These are phyloP conservation scores for Brachylomia viminalis DNA, from an alignment of 2,888 invertebrate genomes.

Conservation along the genomic window DNA sequence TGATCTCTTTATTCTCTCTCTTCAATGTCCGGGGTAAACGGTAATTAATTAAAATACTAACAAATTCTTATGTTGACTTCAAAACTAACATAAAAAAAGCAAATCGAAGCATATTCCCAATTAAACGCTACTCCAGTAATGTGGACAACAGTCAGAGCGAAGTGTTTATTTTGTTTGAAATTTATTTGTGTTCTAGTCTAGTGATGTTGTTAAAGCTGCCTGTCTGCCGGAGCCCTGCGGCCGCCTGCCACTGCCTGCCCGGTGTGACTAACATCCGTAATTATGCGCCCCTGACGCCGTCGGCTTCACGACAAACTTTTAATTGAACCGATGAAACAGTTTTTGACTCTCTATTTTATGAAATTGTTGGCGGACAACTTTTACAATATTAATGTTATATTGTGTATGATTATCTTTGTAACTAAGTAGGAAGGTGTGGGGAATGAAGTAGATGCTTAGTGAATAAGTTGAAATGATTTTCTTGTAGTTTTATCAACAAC, in stretches of 20 bases:
- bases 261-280: constrained; percentile 74
- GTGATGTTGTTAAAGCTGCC: constrained; percentile 43
- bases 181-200: constrained; percentile 41
- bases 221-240: constrained; percentile 17
- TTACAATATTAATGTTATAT: constrained; percentile 55
- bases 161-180: constrained; percentile 35
- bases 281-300: constrained; percentile 67
- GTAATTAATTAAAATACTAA: background rate
- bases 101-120: constrained; percentile 20
- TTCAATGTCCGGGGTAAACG: background rate
- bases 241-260: constrained; percentile 17
- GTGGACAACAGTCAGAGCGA: constrained; percentile 12
- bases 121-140: constrained; percentile 7
- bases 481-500: background rate
- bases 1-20: background rate
- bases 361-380: constrained; percentile 64
- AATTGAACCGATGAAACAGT: constrained; percentile 80
- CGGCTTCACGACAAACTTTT: constrained; percentile 74
- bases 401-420: constrained; percentile 35
- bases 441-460: background rate
- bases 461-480: background rate
- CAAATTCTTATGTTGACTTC: background rate
- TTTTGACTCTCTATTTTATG: constrained; percentile 68
- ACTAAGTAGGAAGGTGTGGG: background rate
- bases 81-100: constrained; percentile 12